Evolutionary conservation across 2,797 vertebrate species (phyloP).

Genomic region (Liasis olivaceus): DNA sequence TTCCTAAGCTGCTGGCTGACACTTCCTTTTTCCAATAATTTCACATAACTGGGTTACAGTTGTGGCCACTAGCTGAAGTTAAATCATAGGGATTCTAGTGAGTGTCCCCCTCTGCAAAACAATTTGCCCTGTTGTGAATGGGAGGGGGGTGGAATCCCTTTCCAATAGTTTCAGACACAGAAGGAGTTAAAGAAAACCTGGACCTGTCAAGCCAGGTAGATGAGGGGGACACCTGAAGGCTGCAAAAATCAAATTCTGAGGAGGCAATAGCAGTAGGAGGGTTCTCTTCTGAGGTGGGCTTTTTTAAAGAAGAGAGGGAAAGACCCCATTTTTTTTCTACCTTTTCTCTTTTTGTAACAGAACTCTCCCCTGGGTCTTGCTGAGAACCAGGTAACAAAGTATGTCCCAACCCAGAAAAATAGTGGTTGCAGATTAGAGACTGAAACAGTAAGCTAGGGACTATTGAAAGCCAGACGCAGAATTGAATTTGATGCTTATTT

Average conservation of each 20-base stretch:
- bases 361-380: not conserved
- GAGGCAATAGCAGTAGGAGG: not conserved
- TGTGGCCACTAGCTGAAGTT: not conserved
- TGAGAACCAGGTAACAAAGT: not conserved
- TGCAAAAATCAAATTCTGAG: not conserved
- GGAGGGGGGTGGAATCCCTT: not conserved
- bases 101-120: not conserved
- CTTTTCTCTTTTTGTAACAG: not conserved
- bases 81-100: not conserved
- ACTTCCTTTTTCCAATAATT: not conserved
- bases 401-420: not conserved
- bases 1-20: not conserved
- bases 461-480: not conserved
- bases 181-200: not conserved
- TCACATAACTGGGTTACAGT: not conserved
- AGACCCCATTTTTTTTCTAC: not conserved
- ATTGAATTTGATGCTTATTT: not conserved
- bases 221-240: not conserved
- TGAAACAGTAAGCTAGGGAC: not conserved
- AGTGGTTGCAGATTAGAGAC: not conserved
- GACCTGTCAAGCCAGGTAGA: not conserved
- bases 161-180: not conserved
- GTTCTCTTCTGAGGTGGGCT: not conserved
- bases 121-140: too few relatives aligned
- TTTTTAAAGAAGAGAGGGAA: not conserved